Base-by-base conservation (phyloP, 2,888 invertebrate genomes). In the Synergus umbraculus region DNA sequence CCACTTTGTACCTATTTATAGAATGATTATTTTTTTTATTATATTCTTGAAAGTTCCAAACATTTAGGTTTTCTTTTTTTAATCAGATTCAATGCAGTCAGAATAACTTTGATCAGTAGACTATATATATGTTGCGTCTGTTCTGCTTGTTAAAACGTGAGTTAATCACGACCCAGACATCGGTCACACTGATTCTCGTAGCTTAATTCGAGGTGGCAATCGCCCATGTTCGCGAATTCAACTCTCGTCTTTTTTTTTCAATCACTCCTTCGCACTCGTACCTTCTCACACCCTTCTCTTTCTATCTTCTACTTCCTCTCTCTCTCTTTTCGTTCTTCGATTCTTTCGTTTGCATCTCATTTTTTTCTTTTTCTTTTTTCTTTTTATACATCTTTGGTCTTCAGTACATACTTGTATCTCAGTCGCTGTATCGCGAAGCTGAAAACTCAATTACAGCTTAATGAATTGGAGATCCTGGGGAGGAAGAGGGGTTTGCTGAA, bases 361-460 rank as follows among this genome's bases (percentile, higher is more conserved):
- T 79, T 80, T 84, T 83, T 81, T 81, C 37, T 18, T 76, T 79
- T 73, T 82, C 78, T 80, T 84, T 83, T 82, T 79, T 80, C 84
- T 83, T 3, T 29, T 29, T 29, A 83, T 79, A 82, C 80, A 83
- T 76, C 73, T 73, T 73, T 37, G 54, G 37, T 49, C 54, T 73
- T 73, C 78, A 80, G 81, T 83, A 82, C 87, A 85, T 88, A 87
- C 88, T 85, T 88, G 87, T 90, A 90, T 90, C 89, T 89, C 84
- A 86, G 86, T 81, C 84, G 82, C 85, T 87, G 89, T 90, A 91
- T 90, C 90, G 89, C 86, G 83, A 86, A 90, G 90, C 89, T 91
- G 91, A 91, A 92, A 92, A 92, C 91, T 91, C 91, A 92, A 92
- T 92, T 92, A 92, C 89, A 88, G 89, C 90, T 90, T 92, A 92